Evolutionary conservation across 1,140 invertebrate species (phyloP), one percentile per base, ranked within the genome.

Genomic region (Phthorimaea operculella): DNA sequence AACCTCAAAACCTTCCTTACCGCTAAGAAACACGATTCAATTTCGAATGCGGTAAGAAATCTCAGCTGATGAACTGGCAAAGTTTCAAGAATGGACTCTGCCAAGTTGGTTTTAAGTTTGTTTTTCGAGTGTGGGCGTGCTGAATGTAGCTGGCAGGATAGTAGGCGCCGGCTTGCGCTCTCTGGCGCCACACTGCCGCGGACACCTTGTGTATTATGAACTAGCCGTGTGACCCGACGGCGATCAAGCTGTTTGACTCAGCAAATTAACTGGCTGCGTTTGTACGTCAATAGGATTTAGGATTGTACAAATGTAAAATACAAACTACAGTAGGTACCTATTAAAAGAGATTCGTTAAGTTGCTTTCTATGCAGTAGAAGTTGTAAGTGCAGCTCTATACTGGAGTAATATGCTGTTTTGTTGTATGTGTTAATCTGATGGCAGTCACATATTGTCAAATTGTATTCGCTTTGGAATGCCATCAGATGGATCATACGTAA

Each of bases 171-270:
- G 67, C 59, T 59, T 74, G 74, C 72, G 72, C 76, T 70, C 75
- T 70, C 63, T 82, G 79, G 81, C 81, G 81, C 81, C 80, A 75
- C 66, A 76, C 70, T 62, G 81, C 76, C 80, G 80, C 74, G 72
- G 69, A 76, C 77, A 82, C 77, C 79, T 82, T 77, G 77, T 82
- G 77, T 82, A 82, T 82, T 80, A 83, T 83, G 77, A 74, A 82
- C 81, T 82, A 81, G 79, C 78, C 75, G 60, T 70, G 75, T 79
- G 76, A 84, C 81, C 79, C 67, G 80, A 70, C 77, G 73, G 75
- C 77, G 76, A 82, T 82, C 79, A 78, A 79, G n/a, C 72, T 80
- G 68, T 76, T 79, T 80, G 73, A 79, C 74, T 79, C 70, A 73
- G 62, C 74, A 78, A 68, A 75, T 72, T 63, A 66, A 72, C 58